Evolutionary conservation across 1,140 invertebrate genomes (phyloP).

Genomic region (Drosophila bocki): DNA sequence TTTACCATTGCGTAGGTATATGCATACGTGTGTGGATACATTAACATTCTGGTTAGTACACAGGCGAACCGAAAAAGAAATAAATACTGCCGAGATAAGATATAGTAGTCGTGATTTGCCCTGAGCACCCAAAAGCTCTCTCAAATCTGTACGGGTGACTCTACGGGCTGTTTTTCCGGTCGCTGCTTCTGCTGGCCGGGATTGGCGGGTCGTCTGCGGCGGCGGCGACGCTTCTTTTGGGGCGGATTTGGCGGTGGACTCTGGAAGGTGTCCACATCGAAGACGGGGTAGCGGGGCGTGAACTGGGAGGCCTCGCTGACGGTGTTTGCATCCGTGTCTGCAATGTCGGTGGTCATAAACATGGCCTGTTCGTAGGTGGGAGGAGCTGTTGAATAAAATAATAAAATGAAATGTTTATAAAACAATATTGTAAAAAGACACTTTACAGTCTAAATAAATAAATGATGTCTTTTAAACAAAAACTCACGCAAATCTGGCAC

Average conservation of each 20-base stretch:
- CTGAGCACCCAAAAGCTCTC: constrained; percentile 7
- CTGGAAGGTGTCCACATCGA: constrained; percentile 74
- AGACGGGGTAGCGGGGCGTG: constrained; percentile 79
- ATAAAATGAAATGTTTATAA: background rate
- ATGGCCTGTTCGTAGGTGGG: constrained; percentile 81
- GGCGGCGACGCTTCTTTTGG: constrained; percentile 59
- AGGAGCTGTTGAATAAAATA: constrained; percentile 51
- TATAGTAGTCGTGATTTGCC: constrained; percentile 32
- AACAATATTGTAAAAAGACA: background rate
- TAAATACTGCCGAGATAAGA: constrained; percentile 72
- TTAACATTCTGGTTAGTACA: constrained; percentile 39
- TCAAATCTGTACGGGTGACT: constrained; percentile 76
- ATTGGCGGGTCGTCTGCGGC: constrained; percentile 51
- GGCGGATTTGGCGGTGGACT: constrained; percentile 74
- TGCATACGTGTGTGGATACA: constrained; percentile 6
- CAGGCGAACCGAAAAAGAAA: constrained; percentile 29
- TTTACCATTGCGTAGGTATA: constrained; percentile 30
- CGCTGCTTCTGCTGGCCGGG: constrained; percentile 26
- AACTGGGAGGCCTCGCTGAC: constrained; percentile 69
- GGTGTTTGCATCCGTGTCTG: constrained; percentile 75
- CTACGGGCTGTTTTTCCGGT: constrained; percentile 56
- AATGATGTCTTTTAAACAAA: background rate
- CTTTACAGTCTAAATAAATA: background rate
- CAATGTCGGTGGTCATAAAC: constrained; percentile 80
- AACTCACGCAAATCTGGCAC: constrained; percentile 70